Evolutionary conservation across 2,113 vertebrate genomes (phyloP), one percentile per base, ranked within the genome.

Genomic region (Okapia johnstoni): DNA sequence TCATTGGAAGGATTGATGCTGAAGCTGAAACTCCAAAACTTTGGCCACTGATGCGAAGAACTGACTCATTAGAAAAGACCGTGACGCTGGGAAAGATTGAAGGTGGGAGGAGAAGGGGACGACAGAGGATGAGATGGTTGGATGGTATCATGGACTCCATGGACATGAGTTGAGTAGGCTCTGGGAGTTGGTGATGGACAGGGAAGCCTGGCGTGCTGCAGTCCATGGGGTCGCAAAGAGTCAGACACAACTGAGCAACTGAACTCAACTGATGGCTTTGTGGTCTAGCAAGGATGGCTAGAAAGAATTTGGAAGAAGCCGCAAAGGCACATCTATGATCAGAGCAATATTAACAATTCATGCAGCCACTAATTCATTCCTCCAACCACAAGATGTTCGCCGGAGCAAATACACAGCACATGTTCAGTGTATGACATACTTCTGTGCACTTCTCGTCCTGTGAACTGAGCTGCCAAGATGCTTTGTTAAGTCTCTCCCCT

Each of bases 371-470:
- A 76, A 60, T 16, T 52, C 33, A 33, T 36, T 73, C 55, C 85
- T 28, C 46, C 33, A 28, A 58, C 30, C 50, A 28, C 2, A 48
- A n/a, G 36, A 48, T 19, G 54, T 12, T 30, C 4, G 3, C 36
- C 7, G 2, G 0, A 1, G 77, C 19, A 10, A 25, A 7, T 19
- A 11, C 19, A 3, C 28, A 2, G n/a, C 17, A 1, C 0, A 6
- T 48, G n/a, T 70, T 40, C 2, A 6, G 66, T 40, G n/a, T 40
- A 13, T 40, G 19, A 40, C n/a, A 13, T 23, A 40, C 66, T 70
- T 70, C n/a, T 70, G n/a, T 40, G 66, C 66, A 40, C n/a, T 11
- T 70, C 66, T 40, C 1, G 1, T 70, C 66, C n/a, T 6, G n/a
- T 12, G 66, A 40, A n/a, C 0, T 10, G 66, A 40, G 66, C n/a